Evolutionary conservation across 1,140 invertebrate species (phyloP).

Genomic region (Neelides sp.): DNA sequence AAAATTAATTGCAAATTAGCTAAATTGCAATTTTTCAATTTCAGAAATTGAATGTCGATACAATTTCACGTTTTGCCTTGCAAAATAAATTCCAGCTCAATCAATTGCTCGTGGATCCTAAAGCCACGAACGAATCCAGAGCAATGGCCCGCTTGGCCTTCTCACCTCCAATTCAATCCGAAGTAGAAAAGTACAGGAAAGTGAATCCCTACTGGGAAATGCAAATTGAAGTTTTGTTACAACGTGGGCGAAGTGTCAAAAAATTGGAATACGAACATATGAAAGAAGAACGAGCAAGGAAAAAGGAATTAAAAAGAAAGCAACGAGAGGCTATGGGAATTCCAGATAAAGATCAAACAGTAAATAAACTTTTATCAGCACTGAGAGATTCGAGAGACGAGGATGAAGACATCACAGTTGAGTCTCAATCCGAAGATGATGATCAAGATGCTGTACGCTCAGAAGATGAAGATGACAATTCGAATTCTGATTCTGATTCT

Average conservation of each 20-base stretch:
- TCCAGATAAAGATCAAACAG: too few relatives aligned
- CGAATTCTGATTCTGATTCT: too few relatives aligned
- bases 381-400: too few relatives aligned
- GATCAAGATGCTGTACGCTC: too few relatives aligned
- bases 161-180: conserved; percentile 6
- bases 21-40: background rate
- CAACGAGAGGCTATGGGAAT: background rate
- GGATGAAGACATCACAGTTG: too few relatives aligned
- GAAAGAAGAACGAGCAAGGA: conserved; percentile 4
- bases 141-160: conserved; percentile 15
- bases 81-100: conserved; percentile 8
- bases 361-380: too few relatives aligned
- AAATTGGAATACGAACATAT: too few relatives aligned
- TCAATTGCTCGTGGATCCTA: conserved; percentile 1
- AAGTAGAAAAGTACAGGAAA: conserved; percentile 22
- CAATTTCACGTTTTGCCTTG: conserved; percentile 16
- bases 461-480: too few relatives aligned
- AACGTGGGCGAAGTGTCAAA: too few relatives aligned
- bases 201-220: conserved; percentile 26
- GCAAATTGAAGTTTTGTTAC: conserved; percentile 28
- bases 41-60: conserved; percentile 23
- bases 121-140: conserved; percentile 8
- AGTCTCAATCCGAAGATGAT: too few relatives aligned
- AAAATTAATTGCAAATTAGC: background rate
- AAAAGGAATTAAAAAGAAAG: background rate